These are phyloP conservation scores for Dicrurus megarhynchus DNA, from an alignment of 2,113 vertebrate species.

Conservation along the genomic window DNA sequence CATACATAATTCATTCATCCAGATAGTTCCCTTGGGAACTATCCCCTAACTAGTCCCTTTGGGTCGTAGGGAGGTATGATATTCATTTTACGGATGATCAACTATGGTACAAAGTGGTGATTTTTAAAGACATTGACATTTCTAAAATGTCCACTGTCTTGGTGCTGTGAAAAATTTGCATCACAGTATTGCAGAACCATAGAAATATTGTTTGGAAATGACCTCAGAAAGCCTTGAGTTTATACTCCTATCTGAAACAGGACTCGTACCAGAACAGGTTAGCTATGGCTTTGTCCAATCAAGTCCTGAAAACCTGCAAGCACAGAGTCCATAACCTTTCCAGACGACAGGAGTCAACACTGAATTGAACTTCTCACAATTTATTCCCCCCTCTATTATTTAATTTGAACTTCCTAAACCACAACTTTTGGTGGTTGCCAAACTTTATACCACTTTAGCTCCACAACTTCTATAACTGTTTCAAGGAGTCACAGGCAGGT, in stretches of 20 bases:
- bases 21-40: background rate
- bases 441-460: background rate
- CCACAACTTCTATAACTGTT: background rate
- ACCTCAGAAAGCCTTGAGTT: background rate
- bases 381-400: background rate
- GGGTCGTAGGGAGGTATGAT: background rate
- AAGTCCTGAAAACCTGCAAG: background rate
- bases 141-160: background rate
- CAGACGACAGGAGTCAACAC: background rate
- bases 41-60: background rate
- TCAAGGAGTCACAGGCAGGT: background rate
- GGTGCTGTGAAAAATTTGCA: background rate
- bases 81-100: background rate
- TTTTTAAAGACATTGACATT: background rate
- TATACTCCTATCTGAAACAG: accelerated
- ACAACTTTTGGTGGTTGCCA: background rate
- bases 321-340: background rate
- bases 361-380: background rate
- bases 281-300: background rate
- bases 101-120: background rate
- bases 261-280: background rate
- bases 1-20: background rate
- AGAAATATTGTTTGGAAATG: background rate
- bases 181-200: background rate
- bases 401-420: background rate